Base-by-base conservation (phyloP, 2,888 invertebrate genomes). In the Watsonalla binaria region DNA sequence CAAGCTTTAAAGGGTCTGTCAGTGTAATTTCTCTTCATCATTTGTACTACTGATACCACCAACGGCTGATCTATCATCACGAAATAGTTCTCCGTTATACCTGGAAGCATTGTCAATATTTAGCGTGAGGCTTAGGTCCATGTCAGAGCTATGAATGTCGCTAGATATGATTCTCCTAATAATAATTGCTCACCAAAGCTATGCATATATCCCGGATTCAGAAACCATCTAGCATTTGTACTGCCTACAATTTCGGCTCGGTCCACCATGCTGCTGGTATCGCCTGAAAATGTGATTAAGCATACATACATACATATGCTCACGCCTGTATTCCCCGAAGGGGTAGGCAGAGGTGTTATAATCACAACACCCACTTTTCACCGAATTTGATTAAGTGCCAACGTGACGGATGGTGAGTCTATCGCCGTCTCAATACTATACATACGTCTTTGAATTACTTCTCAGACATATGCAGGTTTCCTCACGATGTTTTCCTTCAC, bases 191-290 rank as follows among this genome's bases (percentile, higher is more conserved):
- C 76, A 86, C 93, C 97, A 80, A 98, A 98, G 2, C 97, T 96
- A 76, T 98, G 98, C 96, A 97, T 97, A 74, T 98, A 98, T 0
- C 95, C 93, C 0, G 97, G 96, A 84, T 96, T 93, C 46, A 97
- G 83, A 37, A 93, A 90, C 96, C 96, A 96, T 56, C 96, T 92
- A 2, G 95, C 93, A 9, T 94, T 94, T 59, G 96, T 82, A 2
- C 92, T 91, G 5, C 94, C 95, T 4, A 96, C 93, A 35, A 96
- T 90, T 60, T 92, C 91, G 0, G 95, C 95, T 62, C 93, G 87
- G 60, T 94, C 92, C 69, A 96, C 95, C 94, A 93, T 93, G 8
- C 49, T 39, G 8, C 49, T 15, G 5, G 14, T 48, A 52, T 91
- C 90, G 11, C 88, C 91, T 91, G 76, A 2, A 77, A 65, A 35